Evolutionary conservation across 92 coral and sea anemone genomes (phyloP), one percentile per base, ranked within the genome.

Genomic region (Phenganax subtilis): DNA sequence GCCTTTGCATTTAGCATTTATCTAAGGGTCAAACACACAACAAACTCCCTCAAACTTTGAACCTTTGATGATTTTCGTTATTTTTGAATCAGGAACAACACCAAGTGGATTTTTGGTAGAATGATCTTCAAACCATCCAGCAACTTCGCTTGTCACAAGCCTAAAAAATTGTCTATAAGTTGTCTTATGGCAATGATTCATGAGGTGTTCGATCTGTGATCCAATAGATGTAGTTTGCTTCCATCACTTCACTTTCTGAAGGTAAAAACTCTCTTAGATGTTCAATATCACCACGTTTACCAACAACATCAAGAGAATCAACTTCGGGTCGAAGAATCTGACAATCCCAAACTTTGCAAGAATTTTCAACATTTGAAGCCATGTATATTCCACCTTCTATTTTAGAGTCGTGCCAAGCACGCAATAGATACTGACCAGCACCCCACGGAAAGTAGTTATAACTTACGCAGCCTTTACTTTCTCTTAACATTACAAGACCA

Each of bases 351-450:
- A 68, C 73, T 68, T 27, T 68, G 16, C 73, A 68, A 44, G 73
- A 68, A 68, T 68, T 68, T 68, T 27, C 73, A n/a, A 68, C 73
- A 68, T 68, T 68, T 68, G 73, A 68, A 68, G 54, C 73, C 73
- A 68, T 68, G 73, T 29, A 68, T 29, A 68, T 68, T 30, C 73
- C 73, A 68, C 73, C 73, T 68, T 68, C 53, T 68, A 68, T 29
- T 44, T 68, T n/a, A 51, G 0, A 0, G 16, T 28, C 54, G n/a
- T 61, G 25, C 25, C 25, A 20, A 20, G 25, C 25, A 37, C 47
- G 67, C 7, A 44, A 8, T 30, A 6, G 25, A 66, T 6, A 0
- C 27, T 12, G 71, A 10, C 73, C 54, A 6, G n/a, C 73, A 30
- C 54, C 73, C 73, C 73, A 68, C 1, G 14, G 7, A 6, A 68